Evolutionary conservation across 1,140 invertebrate genomes (phyloP).

Genomic region (Drosophila malerkotliana): DNA sequence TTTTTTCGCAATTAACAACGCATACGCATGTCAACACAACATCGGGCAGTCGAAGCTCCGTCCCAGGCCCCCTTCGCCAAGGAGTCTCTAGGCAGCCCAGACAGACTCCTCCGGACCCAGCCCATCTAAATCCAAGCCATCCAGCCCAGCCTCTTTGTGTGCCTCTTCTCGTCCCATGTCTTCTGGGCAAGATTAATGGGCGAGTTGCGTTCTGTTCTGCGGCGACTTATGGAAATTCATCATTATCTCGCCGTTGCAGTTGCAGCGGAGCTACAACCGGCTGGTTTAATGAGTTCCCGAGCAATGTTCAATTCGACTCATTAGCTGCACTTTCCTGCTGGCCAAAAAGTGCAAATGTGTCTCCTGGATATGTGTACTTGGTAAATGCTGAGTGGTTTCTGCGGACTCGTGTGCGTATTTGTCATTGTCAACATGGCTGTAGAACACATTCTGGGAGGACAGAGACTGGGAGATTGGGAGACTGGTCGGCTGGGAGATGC

Average conservation of each 20-base stretch:
- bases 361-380: constrained; percentile 27
- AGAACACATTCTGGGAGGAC: constrained; percentile 42
- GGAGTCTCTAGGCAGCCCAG: constrained; percentile 5
- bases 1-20: constrained; percentile 82
- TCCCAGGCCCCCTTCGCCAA: not conserved
- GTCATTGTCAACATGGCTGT: constrained; percentile 83
- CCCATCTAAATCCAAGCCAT: constrained; percentile 11
- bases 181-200: constrained; percentile 76
- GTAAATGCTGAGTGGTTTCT: constrained; percentile 12
- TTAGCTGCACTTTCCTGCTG: constrained; percentile 74
- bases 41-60: constrained; percentile 40
- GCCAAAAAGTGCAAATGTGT: constrained; percentile 72
- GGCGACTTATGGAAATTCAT: constrained; percentile 82
- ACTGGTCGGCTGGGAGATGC: constrained; percentile 26
- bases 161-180: constrained; percentile 38
- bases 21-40: constrained; percentile 79
- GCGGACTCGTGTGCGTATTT: constrained; percentile 76
- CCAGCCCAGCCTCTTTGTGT: constrained; percentile 27
- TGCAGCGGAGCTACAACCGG: constrained; percentile 32
- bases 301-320: constrained; percentile 80
- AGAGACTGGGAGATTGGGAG: constrained; percentile 2
- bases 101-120: constrained; percentile 46
- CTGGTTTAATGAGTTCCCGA: constrained; percentile 79
- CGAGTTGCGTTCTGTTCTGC: constrained; percentile 71
- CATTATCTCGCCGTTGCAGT: constrained; percentile 61